Evolutionary conservation across 1,140 invertebrate genomes (phyloP), one percentile per base, ranked within the genome.

Genomic region (Hylaeus anthracinus): DNA sequence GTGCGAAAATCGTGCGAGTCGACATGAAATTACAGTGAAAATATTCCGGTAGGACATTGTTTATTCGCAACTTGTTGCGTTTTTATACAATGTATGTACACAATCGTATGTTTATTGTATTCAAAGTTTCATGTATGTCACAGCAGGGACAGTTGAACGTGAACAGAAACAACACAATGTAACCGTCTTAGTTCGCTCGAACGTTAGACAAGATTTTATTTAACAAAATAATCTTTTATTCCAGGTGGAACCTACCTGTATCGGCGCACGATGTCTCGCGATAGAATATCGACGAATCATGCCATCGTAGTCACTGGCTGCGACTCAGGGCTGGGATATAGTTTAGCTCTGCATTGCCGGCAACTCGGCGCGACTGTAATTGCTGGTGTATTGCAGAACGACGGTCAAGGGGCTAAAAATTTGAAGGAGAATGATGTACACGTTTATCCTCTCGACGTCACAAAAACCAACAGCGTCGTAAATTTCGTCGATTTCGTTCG

Each of bases 291-390:
- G 4, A 74, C 86, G 6, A 91, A 90, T 3, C 92, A 94, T 87
- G 94, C 96, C 61, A 88, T 97, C 15, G 93, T 97, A 5, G 95
- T 97, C 75, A 97, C 96, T 39, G 97, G 97, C 61, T 98, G 97
- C 89, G 97, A 98, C 91, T 97, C 96, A 76, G 97, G 97, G 5
- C 93, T 98, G n/a, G 97, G 97, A 43, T 97, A 95, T 92, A 95
- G 95, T 1, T 88, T 96, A n/a, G 96, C 96, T 1, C 90, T 95
- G 8, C 94, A 96, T 65, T 94, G 95, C 51, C 92, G 94, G 26
- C 90, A 94, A 37, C 90, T 95, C 64, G 96, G 96, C 0, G 94
- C 95, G 45, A 91, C 93, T 9, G 96, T 97, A 1, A 90, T 97
- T 10, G 97, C 97, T 14, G 95, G 96, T 3, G 96, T 97, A 90